phyloP scores from a whole-genome alignment of 23 tunicate species.

The Diplosoma virens region DNA sequence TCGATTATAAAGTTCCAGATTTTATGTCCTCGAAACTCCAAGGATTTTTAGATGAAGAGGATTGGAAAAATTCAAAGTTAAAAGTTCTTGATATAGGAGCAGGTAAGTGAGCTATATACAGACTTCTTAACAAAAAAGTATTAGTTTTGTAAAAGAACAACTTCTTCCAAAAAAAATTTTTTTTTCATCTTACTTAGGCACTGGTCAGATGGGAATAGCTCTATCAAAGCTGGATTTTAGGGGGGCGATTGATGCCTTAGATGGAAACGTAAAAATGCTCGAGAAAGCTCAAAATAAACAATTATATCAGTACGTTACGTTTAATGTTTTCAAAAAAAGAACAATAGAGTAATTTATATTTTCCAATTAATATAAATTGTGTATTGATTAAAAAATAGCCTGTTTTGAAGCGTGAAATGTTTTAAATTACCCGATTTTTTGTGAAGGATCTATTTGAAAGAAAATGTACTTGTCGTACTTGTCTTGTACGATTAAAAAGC shows the following conservation, averaged over 20 bases:
- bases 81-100: slow-evolving; percentile 60
- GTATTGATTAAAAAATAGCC: too few relatives aligned
- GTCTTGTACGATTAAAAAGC: too few relatives aligned
- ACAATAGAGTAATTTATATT: too few relatives aligned
- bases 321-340: too few relatives aligned
- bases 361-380: too few relatives aligned
- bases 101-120: slow-evolving; percentile 22
- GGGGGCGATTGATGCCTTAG: slow-evolving; percentile 62
- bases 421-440: too few relatives aligned
- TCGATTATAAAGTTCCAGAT: slow-evolving; percentile 81
- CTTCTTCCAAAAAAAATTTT: neutral
- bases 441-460: too few relatives aligned
- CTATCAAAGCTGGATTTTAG: slow-evolving; percentile 23
- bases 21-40: slow-evolving; percentile 40
- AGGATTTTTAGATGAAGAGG: slow-evolving; percentile 13
- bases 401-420: too few relatives aligned
- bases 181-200: slow-evolving; percentile 54
- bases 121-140: too few relatives aligned
- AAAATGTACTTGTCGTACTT: too few relatives aligned
- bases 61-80: slow-evolving; percentile 25
- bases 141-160: neutral
- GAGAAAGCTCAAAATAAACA: slow-evolving; percentile 50
- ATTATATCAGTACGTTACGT: slow-evolving; percentile 53
- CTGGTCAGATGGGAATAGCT: slow-evolving; percentile 80
- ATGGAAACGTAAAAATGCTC: slow-evolving; percentile 62